Base-by-base conservation (phyloP, 2,888 invertebrate species). In the Cabera pusaria region DNA sequence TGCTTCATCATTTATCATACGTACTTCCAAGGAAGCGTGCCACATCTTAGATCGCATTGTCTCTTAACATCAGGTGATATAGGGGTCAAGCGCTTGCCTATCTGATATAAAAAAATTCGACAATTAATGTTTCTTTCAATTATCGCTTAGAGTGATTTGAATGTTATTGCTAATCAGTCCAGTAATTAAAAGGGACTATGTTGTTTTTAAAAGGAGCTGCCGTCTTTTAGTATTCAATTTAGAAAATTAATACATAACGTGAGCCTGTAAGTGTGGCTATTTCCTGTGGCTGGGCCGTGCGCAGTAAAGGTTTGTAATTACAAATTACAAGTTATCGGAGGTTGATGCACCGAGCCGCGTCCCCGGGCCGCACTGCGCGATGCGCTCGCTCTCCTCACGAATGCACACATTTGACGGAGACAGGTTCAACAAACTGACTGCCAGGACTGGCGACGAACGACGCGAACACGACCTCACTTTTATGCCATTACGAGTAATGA, bases 321-420 rank as follows among this genome's bases (percentile, higher is more conserved):
- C 80, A 79, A 79, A 83, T 82, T 83, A 82, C 82, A 80, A 80
- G 79, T 79, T 83, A 81, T 83, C 68, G 73, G 78, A 85, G 87
- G 86, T 86, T 85, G 83, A 82, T 86, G 86, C 85, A 82, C 86
- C 63, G 68, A 53, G 52, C 44, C 55, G 56, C 56, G 59, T 36
- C 50, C 49, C 39, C 52, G 44, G 49, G 58, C 53, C 65, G 61
- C 58, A 3, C 14, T 61, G 50, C 49, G 37, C 56, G 23, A 54
- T 39, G 62, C 64, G 63, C 68, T 56, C 62, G 65, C 64, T 55
- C 72, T 56, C 68, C 66, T 57, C 69, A 62, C 75, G 64, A 76
- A 68, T 76, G 81, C 75, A 72, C 76, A 72, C 74, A 76, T 77
- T 78, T 76, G 74, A 79, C 67, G 78, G 69, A 71, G 69, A 70